Conservation (phyloP, 2,888 invertebrate genomes). For the Fragum fragum region DNA sequence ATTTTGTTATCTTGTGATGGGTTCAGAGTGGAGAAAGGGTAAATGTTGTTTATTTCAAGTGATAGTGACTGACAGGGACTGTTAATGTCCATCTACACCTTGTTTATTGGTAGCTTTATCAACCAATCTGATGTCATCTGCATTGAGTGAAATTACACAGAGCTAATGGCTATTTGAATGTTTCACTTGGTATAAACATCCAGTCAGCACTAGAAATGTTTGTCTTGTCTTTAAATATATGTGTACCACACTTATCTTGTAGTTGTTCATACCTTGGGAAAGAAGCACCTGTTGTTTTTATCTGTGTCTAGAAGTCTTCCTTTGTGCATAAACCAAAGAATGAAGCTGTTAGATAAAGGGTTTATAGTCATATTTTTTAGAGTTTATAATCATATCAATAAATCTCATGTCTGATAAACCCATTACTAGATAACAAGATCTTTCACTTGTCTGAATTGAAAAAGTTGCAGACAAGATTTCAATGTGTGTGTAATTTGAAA, state of each 20-base stretch:
- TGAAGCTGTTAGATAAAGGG: no score
- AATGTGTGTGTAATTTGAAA: no score
- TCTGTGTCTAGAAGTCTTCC: not conserved
- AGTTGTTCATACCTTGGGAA: not conserved
- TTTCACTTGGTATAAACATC: slow-evolving; percentile 6
- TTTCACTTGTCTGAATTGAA: no score
- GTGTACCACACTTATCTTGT: slow-evolving; percentile 5
- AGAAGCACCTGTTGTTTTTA: not conserved
- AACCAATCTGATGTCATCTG: slow-evolving; percentile 18
- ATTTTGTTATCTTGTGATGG: no score
- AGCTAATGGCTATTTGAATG: slow-evolving; percentile 15
- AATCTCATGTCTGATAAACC: no score
- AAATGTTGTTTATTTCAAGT: slow-evolving; percentile 16
- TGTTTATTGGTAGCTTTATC: slow-evolving; percentile 14
- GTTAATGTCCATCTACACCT: slow-evolving; percentile 27
- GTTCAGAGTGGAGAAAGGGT: not conserved
- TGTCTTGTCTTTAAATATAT: not conserved
- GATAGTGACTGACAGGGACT: slow-evolving; percentile 15
- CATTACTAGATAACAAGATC: no score
- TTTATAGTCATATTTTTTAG: no score
- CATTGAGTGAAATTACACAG: slow-evolving; percentile 9
- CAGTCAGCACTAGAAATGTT: not conserved
- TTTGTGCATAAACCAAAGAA: not conserved
- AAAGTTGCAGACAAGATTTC: no score
- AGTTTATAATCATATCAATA: no score